Evolutionary conservation across 2,113 vertebrate species (phyloP), one percentile per base, ranked within the genome.

Genomic region (Syngnathus floridae): DNA sequence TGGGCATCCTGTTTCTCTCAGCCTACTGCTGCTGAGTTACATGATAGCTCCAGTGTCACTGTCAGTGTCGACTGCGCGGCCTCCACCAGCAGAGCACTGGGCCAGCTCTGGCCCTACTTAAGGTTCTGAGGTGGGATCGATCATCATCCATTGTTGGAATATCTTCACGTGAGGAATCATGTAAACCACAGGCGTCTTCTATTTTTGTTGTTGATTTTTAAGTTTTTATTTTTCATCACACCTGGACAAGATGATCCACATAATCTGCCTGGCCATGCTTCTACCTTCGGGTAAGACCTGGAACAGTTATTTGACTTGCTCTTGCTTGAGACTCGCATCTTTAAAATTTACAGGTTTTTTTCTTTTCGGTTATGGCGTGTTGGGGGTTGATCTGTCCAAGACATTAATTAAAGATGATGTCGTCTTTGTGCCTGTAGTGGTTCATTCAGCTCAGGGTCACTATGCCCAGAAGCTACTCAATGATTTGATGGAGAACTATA

Each of bases 401-500:
- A n/a, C 31, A 21, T 35, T 3, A 59, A 51, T 49, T 22, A 58
- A 35, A 41, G 9, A 63, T 54, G 6, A 55, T 60, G 12, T 62
- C 7, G 64, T 22, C 14, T 59, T 38, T 56, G 38, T 52, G 3
- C 3, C 62, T 43, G 46, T 84, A 98, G 95, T 74, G 67, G 89
- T 82, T 63, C 88, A 91, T 61, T 90, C 92, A 7, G 95, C 97
- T 58, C 90, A 95, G 81, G 97, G 97, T 65, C 93, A 91, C 73
- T 97, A 92, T 7, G 95, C 97, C 43, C 93, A 96, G 65, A 93
- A 93, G 86, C 90, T 99, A 13, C 91, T 99, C 73, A 92, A 87
- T 2, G 91, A 98, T 65, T 84, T 99, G 75, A 97, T 97, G 90
- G 92, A 96, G 87, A 91, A 93, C 73, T 99, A 99, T 73, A 95